Conservation (phyloP, 2,113 vertebrate species). For the Ursus arctos region DNA sequence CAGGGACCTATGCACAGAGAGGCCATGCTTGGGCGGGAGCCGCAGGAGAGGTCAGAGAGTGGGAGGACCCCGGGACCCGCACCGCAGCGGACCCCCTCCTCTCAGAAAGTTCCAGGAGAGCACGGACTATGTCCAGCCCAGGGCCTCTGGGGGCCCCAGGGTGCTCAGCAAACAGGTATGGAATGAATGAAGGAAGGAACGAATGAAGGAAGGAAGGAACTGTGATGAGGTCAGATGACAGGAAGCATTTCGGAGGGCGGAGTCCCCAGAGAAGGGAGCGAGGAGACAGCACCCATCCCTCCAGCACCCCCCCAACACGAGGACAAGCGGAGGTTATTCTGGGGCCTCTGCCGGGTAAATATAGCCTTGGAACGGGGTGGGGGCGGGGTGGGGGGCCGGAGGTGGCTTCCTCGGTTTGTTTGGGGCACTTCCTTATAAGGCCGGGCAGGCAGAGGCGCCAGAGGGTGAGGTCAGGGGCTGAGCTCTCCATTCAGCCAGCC, state of each 20-base stretch:
- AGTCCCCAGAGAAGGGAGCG: not conserved
- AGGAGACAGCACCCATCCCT: not conserved
- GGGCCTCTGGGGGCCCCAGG: not conserved
- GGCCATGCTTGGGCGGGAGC: not conserved
- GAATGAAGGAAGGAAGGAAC: not conserved
- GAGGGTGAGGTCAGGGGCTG: slow-evolving; percentile 79
- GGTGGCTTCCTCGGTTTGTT: slow-evolving; percentile 79
- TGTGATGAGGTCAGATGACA: not conserved
- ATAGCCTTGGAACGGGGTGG: slow-evolving; percentile 54
- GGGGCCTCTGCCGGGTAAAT: slow-evolving; percentile 73
- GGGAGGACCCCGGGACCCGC: too few relatives aligned
- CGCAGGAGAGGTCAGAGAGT: not conserved
- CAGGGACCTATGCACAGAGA: not conserved
- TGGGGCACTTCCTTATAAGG: slow-evolving; percentile 82
- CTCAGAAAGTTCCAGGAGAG: not conserved
- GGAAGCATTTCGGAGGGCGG: not conserved
- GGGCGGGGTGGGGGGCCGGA: slow-evolving; percentile 48
- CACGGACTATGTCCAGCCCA: not conserved
- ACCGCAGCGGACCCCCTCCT: too few relatives aligned
- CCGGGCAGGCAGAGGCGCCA: slow-evolving; percentile 22
- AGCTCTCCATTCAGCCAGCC: slow-evolving; percentile 55
- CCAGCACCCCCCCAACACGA: not conserved
- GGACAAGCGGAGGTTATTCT: slow-evolving; percentile 76
- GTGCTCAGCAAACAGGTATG: not conserved
- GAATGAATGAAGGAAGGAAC: not conserved